phyloP scores from a whole-genome alignment of 2,797 vertebrate genomes.

The Numenius phaeopus region DNA sequence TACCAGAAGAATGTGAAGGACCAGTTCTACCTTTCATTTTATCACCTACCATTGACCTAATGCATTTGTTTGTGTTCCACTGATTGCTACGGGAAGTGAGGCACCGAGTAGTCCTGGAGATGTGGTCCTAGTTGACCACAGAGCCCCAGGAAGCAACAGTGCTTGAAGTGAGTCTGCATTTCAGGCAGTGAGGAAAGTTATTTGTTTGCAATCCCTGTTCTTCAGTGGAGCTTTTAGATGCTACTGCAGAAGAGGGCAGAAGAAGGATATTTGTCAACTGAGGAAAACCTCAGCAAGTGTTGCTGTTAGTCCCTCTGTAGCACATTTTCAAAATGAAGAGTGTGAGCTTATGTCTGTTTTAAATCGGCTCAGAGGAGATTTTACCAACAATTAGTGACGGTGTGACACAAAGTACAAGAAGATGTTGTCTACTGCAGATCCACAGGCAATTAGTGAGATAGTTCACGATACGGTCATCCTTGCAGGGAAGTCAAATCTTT shows the following conservation, averaged over 20 bases:
- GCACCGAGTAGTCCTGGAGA: background rate
- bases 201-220: background rate
- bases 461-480: background rate
- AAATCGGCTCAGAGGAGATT: background rate
- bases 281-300: background rate
- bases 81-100: background rate
- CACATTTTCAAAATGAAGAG: background rate
- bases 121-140: background rate
- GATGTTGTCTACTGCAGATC: background rate
- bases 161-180: background rate
- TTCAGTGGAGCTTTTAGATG: background rate
- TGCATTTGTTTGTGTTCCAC: background rate
- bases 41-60: background rate
- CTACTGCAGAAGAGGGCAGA: background rate
- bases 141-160: background rate
- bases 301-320: background rate
- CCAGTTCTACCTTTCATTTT: background rate
- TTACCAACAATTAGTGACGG: background rate
- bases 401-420: background rate
- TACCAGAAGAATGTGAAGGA: background rate
- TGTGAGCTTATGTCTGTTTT: background rate
- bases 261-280: background rate
- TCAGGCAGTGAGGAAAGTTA: background rate
- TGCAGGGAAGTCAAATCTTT: background rate
- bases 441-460: background rate